Evolutionary conservation across 2,888 invertebrate species (phyloP), one percentile per base, ranked within the genome.

Genomic region (Xestia xanthographa): DNA sequence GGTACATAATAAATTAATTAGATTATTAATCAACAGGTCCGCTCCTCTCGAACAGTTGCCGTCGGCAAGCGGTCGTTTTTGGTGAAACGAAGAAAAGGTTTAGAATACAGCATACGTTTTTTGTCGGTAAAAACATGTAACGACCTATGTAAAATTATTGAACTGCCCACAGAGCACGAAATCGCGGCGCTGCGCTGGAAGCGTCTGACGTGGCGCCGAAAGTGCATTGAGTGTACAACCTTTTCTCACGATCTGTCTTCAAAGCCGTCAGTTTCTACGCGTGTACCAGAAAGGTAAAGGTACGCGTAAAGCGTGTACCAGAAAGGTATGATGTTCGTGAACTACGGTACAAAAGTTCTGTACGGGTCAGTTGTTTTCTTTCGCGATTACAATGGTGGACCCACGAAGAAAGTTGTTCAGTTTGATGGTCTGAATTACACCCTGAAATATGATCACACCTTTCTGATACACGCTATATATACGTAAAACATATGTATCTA

Each of bases 1-100:
- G 50, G 38, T 65, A 50, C 9, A 50, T 65, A 63, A 66, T 78
- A 48, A 67, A 14, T 43, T 65, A 77, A 66, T 83, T 66, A 66
- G 41, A 34, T 77, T 77, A 29, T 82, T 29, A 82, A 45, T 75
- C 67, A 77, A 82, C 20, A 17, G 5, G 34, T 50, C 9, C n/a
- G n/a, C 17, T 45, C 17, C 17, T 5, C 14, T 34, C 20, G 38
- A 65, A 41, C 53, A 45, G 53, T 53, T 65, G 43, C 12, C 22
- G 50, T 38, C 12, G 29, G 14, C 8, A 34, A 67, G 58, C 29
- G 2, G 26, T 50, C n/a, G 1, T 20, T 41, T 43, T 48, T n/a
- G 11, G 14, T 48, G 22, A 34, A 45, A 1, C n/a, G 17, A 17
- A 48, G 45, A 17, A 26, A n/a, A 53, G 1, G 29, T 56, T 34